Percentiles rank a stretch among this genome's conserved stretches.
These are phyloP conservation scores for Clupea harengus DNA, from an alignment of 2,113 vertebrate genomes.

Conservation along the genomic window DNA sequence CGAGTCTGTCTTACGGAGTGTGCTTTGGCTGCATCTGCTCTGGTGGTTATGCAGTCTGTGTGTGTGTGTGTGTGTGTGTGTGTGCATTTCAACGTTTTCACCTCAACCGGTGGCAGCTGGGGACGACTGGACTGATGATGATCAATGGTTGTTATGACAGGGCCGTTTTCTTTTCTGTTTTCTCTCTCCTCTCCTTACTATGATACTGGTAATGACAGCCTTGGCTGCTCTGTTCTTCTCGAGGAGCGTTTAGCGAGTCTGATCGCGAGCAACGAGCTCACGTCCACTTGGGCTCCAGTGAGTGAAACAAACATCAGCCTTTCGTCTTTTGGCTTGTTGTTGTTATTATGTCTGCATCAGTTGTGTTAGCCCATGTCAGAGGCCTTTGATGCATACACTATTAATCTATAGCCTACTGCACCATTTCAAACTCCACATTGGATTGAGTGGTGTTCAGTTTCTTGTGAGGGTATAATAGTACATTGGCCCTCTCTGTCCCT, in stretches of 20 bases:
- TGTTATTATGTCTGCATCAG: background rate
- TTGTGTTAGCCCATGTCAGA: background rate
- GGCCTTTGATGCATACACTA: background rate
- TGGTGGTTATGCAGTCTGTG: background rate
- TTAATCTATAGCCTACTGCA: background rate
- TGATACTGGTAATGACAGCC: background rate
- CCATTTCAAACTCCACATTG: background rate
- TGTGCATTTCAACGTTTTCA: background rate
- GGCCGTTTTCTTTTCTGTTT: constrained; percentile 7
- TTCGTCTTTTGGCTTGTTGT: background rate
- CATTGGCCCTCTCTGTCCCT: no score
- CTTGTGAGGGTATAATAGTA: no score
- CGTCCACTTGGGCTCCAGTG: background rate
- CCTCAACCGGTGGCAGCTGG: background rate
- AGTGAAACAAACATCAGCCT: background rate
- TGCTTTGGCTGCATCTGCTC: background rate
- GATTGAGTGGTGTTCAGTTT: background rate
- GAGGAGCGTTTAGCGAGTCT: background rate
- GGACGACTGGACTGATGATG: background rate
- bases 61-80: background rate
- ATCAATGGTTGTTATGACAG: constrained; percentile 4
- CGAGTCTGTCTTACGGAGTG: background rate
- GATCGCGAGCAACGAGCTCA: background rate
- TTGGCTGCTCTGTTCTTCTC: background rate
- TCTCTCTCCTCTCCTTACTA: constrained; percentile 25